These are phyloP conservation scores for Caenorhabditis doughertyi DNA, from an alignment of 2,888 invertebrate genomes.

Conservation along the genomic window DNA sequence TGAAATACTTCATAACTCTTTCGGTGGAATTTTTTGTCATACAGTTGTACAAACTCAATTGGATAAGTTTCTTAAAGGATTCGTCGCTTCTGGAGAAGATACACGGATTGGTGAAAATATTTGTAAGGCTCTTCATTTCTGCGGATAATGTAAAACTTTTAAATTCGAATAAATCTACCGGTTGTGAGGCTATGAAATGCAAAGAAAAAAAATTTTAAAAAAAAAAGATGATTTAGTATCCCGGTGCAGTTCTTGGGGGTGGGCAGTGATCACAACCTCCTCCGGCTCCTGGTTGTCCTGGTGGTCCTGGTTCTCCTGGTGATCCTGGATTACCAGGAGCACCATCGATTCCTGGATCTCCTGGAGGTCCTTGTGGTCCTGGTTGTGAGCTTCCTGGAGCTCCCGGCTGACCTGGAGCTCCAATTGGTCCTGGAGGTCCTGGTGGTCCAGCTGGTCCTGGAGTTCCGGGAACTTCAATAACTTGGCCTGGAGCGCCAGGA, in stretches of 20 bases:
- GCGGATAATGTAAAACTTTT: constrained; percentile 21
- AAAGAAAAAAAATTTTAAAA: neutral
- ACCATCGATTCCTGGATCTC: constrained; percentile 66
- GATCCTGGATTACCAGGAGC: constrained; percentile 68
- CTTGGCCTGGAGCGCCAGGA: constrained; percentile 68
- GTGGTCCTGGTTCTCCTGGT: constrained; percentile 67
- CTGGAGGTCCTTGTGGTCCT: constrained; percentile 71
- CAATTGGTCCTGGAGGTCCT: constrained; percentile 67
- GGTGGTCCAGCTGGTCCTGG: constrained; percentile 73
- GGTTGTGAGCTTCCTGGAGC: constrained; percentile 64
- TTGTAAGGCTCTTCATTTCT: constrained; percentile 28
- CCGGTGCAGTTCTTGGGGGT: constrained; percentile 64
- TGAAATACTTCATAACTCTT: constrained; percentile 42
- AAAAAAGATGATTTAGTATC: constrained; percentile 41
- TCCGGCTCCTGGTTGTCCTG: constrained; percentile 65
- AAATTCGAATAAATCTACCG: constrained; percentile 26
- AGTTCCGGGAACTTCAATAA: constrained; percentile 62
- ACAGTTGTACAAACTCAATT: constrained; percentile 38
- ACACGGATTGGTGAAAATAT: constrained; percentile 28
- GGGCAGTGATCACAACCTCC: constrained; percentile 69
- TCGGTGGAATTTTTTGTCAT: constrained; percentile 48
- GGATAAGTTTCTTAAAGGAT: constrained; percentile 42
- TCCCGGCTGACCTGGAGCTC: constrained; percentile 68
- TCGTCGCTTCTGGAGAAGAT: constrained; percentile 7
- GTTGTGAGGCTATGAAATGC: constrained; percentile 39